A percentile compares a stretch with the other conserved stretches of the same genome.
Evolutionary conservation across 2,113 vertebrate genomes (phyloP).

Genomic region (Channa maculata): DNA sequence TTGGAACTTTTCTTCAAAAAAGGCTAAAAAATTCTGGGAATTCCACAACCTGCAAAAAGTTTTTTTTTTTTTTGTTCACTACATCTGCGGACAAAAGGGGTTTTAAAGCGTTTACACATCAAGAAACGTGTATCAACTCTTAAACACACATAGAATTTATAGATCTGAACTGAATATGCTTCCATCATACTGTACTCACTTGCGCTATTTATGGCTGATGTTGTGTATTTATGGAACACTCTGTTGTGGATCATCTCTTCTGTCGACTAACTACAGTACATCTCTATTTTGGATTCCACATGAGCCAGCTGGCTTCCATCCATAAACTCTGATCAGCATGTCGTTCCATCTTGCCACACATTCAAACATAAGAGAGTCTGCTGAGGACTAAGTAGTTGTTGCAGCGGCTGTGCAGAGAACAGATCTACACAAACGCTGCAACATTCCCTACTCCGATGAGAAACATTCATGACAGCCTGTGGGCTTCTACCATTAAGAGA

Average conservation of each 20-base stretch:
- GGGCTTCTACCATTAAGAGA: constrained; percentile 28
- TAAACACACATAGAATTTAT: not conserved
- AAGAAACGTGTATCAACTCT: not conserved
- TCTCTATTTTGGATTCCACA: constrained; percentile 7
- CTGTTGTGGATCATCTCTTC: constrained; percentile 6
- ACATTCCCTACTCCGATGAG: constrained; percentile 5
- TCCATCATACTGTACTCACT: not conserved
- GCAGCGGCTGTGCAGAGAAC: not conserved
- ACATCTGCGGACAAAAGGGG: no score
- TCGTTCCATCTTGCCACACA: constrained; percentile 1
- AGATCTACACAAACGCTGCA: constrained; percentile 18
- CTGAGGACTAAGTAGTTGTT: constrained; percentile 21
- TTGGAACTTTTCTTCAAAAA: no score
- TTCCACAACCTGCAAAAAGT: no score
- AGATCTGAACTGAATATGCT: not conserved
- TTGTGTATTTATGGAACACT: not conserved
- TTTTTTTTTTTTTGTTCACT: no score
- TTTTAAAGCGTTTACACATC: not conserved
- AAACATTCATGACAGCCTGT: constrained; percentile 3
- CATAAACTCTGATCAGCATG: constrained; percentile 31
- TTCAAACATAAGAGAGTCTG: not conserved
- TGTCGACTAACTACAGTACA: not conserved
- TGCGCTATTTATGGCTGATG: not conserved
- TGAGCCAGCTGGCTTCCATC: constrained; percentile 24
- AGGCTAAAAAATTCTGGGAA: no score